Conservation (phyloP, 2,888 invertebrate genomes). For the Amphimallon solstitiale region DNA sequence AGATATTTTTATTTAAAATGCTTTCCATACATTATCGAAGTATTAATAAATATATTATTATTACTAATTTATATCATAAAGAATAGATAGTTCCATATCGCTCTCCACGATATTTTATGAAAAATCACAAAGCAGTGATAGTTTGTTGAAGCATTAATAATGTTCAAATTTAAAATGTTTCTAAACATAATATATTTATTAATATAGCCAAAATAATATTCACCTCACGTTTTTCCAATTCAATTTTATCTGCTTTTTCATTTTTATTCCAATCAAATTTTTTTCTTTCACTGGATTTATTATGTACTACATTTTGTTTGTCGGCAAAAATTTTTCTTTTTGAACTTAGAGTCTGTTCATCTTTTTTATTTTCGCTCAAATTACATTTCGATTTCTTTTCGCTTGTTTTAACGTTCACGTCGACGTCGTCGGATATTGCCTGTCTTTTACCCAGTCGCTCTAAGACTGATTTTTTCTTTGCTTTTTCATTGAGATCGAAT, state of each 20-base stretch:
- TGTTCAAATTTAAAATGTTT: no score
- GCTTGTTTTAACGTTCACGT: slow-evolving; percentile 17
- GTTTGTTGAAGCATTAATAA: no score
- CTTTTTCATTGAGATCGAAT: slow-evolving; percentile 46
- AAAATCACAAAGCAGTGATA: no score
- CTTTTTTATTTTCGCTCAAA: slow-evolving; percentile 53
- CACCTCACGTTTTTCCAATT: slow-evolving; percentile 25
- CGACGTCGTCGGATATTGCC: slow-evolving; percentile 38
- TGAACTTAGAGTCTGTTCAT: slow-evolving; percentile 55
- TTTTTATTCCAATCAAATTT: slow-evolving; percentile 28
- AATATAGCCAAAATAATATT: no score
- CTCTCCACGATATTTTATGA: no score
- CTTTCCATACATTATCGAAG: no score
- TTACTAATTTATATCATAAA: no score
- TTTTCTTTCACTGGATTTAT: slow-evolving; percentile 20
- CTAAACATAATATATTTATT: no score
- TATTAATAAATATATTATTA: no score
- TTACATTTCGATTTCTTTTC: slow-evolving; percentile 48
- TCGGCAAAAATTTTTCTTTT: slow-evolving; percentile 27
- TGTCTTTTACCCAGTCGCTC: slow-evolving; percentile 64
- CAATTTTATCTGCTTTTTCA: slow-evolving; percentile 26
- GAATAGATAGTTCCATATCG: no score
- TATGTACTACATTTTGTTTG: slow-evolving; percentile 9
- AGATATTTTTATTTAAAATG: no score
- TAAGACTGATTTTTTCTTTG: slow-evolving; percentile 61